Conservation (phyloP, 2,113 vertebrate genomes). For the Diadophis punctatus region DNA sequence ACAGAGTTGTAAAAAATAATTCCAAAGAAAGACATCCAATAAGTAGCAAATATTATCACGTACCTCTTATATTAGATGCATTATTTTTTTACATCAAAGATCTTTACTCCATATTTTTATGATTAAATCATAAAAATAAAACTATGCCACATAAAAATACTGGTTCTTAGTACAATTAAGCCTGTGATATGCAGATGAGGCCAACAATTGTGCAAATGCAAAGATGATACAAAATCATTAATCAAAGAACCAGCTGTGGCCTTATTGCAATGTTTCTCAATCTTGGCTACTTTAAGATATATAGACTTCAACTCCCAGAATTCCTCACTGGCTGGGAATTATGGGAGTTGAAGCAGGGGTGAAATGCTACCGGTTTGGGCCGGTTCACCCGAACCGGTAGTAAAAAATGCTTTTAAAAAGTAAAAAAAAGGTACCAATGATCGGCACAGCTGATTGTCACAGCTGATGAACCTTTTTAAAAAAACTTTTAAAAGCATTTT, state of each 20-base stretch:
- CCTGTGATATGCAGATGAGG: not conserved
- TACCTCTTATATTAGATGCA: not conserved
- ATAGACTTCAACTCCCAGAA: not conserved
- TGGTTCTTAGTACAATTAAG: not conserved
- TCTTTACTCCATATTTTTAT: not conserved
- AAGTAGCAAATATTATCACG: not conserved
- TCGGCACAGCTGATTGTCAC: too few species aligned
- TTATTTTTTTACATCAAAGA: not conserved
- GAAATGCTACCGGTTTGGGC: too few species aligned
- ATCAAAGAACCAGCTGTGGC: not conserved
- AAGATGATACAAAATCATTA: not conserved
- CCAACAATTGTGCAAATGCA: not conserved
- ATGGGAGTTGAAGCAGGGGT: not conserved
- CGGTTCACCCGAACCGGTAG: too few species aligned
- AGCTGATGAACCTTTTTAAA: too few species aligned
- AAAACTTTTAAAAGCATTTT: too few species aligned
- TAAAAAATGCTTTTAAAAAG: too few species aligned
- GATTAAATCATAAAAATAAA: not conserved
- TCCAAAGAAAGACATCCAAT: not conserved
- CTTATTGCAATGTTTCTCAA: not conserved
- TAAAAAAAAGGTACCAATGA: too few species aligned
- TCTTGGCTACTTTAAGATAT: not conserved
- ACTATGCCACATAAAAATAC: not conserved
- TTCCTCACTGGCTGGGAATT: not conserved
- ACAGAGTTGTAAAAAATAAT: not conserved